Evolutionary conservation across 2,113 vertebrate species (phyloP).

Genomic region (Sinocyclocheilus grahami): DNA sequence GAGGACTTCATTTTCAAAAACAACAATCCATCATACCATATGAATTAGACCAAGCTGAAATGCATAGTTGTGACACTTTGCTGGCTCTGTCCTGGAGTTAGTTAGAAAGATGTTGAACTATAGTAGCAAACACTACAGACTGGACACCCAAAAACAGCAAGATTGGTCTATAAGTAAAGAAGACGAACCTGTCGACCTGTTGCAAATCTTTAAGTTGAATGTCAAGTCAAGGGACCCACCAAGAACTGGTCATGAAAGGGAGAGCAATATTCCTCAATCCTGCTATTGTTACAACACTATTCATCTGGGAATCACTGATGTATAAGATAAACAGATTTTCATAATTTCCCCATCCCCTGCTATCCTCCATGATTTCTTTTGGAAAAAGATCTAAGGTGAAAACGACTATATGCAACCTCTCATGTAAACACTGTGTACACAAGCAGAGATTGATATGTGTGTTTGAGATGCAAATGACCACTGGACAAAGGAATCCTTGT

Average conservation of each 20-base stretch:
- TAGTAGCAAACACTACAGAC: background rate
- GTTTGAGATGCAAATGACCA: slow-evolving; percentile 55
- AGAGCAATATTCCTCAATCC: slow-evolving; percentile 51
- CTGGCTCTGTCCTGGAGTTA: background rate
- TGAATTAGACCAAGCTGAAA: slow-evolving; percentile 23
- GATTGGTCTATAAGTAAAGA: slow-evolving; percentile 21
- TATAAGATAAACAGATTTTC: slow-evolving; percentile 56
- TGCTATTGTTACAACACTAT: slow-evolving; percentile 55
- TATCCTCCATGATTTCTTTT: slow-evolving; percentile 52
- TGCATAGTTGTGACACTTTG: slow-evolving; percentile 5
- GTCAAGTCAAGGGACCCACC: slow-evolving; percentile 42
- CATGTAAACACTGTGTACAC: slow-evolving; percentile 49
- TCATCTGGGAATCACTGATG: slow-evolving; percentile 55
- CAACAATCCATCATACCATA: slow-evolving; percentile 20
- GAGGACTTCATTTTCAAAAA: slow-evolving; percentile 38
- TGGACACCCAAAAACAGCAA: slow-evolving; percentile 26
- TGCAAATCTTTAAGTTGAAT: slow-evolving; percentile 18
- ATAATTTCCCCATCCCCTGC: slow-evolving; percentile 48
- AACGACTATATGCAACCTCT: slow-evolving; percentile 47
- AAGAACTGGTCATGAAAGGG: slow-evolving; percentile 46
- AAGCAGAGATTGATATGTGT: slow-evolving; percentile 43
- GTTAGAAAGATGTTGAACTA: slow-evolving; percentile 29
- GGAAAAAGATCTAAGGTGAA: slow-evolving; percentile 55
- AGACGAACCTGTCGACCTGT: slow-evolving; percentile 26
- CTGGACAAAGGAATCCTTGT: slow-evolving; percentile 54